Evolutionary conservation across 2,888 invertebrate genomes (phyloP).

Genomic region (Actias luna): DNA sequence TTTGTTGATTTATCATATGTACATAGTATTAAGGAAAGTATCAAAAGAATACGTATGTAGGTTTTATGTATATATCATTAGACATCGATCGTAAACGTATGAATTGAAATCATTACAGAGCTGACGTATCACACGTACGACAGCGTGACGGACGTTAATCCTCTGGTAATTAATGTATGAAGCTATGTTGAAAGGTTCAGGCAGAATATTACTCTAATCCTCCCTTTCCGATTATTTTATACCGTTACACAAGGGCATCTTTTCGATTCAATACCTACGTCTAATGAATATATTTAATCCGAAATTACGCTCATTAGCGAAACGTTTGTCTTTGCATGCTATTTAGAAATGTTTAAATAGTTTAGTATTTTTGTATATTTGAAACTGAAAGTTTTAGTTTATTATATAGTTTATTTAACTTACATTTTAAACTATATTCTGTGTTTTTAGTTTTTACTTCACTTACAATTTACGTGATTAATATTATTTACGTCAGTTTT

Average conservation of each 20-base stretch:
- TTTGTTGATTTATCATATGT: background rate
- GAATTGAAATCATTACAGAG: conserved; percentile 25
- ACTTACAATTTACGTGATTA: background rate
- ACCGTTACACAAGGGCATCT: conserved; percentile 15
- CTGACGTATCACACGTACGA: conserved; percentile 42
- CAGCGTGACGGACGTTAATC: conserved; percentile 45
- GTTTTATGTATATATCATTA: background rate
- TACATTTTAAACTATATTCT: background rate
- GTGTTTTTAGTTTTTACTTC: background rate
- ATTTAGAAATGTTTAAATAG: background rate
- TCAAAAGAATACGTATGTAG: background rate
- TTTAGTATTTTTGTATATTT: background rate
- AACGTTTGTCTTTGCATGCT: background rate
- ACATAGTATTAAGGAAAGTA: background rate
- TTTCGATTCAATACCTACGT: conserved; percentile 13
- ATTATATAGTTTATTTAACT: background rate
- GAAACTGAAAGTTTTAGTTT: background rate
- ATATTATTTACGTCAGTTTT: background rate
- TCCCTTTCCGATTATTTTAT: conserved; percentile 25
- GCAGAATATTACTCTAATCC: conserved; percentile 39
- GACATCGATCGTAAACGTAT: conserved; percentile 7
- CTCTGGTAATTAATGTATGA: conserved; percentile 47
- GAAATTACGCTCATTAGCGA: background rate
- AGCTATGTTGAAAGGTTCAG: conserved; percentile 34
- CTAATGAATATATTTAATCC: conserved; percentile 8